Evolutionary conservation across 1,140 invertebrate species (phyloP).

Genomic region (Eupeodes corollae): DNA sequence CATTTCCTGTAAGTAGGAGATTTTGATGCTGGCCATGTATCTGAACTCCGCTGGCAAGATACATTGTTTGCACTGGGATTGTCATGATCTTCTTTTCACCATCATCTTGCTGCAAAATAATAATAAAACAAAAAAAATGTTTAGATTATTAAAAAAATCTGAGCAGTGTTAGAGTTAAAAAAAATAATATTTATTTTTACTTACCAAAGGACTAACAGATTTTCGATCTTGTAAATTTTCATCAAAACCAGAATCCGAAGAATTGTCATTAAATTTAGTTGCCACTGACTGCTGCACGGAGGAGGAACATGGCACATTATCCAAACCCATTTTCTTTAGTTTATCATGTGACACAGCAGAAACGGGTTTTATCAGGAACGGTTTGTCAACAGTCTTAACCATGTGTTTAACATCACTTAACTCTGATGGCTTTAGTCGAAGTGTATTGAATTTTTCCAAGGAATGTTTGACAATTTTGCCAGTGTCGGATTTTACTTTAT

Average conservation of each 20-base stretch:
- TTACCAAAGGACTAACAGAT: slow-evolving; percentile 26
- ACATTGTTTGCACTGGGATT: slow-evolving; percentile 12
- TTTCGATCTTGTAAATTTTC: slow-evolving; percentile 41
- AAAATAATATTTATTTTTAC: background rate
- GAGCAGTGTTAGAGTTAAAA: background rate
- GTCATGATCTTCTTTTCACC: slow-evolving; percentile 13
- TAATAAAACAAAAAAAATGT: background rate
- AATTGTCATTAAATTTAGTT: slow-evolving; percentile 46
- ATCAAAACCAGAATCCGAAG: slow-evolving; percentile 55
- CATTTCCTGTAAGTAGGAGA: slow-evolving; percentile 28
- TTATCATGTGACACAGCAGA: slow-evolving; percentile 53
- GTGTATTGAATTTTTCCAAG: slow-evolving; percentile 7
- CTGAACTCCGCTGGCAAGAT: slow-evolving; percentile 28
- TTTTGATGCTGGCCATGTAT: slow-evolving; percentile 27
- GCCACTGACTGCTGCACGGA: slow-evolving; percentile 20
- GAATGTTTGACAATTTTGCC: slow-evolving; percentile 12
- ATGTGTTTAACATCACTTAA: slow-evolving; percentile 8
- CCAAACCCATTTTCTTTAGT: slow-evolving; percentile 51
- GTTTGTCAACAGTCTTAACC: slow-evolving; percentile 8
- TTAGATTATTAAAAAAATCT: background rate
- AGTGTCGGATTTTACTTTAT: slow-evolving; percentile 11
- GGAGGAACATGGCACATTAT: slow-evolving; percentile 10
- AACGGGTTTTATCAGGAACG: slow-evolving; percentile 7
- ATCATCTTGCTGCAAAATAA: slow-evolving; percentile 22
- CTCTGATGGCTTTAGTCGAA: slow-evolving; percentile 7